phyloP scores from a whole-genome alignment of 2,797 vertebrate species.

The Lophius americanus region DNA sequence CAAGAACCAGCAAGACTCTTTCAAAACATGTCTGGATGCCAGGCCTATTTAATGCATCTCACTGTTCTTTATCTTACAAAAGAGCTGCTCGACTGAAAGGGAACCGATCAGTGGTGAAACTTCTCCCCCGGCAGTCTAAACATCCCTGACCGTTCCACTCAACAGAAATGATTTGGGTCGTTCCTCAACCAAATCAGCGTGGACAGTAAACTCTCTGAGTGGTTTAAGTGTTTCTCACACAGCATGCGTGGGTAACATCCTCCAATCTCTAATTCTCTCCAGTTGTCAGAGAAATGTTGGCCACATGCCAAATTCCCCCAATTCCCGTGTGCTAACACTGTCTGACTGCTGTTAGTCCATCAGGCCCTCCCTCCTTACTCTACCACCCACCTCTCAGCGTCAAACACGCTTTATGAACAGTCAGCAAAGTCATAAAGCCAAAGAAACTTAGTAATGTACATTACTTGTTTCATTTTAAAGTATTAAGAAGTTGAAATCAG shows the following conservation, averaged over 20 bases:
- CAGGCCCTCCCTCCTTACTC: neutral
- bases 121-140: constrained; percentile 30
- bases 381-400: constrained; percentile 21
- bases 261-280: constrained; percentile 45
- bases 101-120: constrained; percentile 44
- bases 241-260: constrained; percentile 52
- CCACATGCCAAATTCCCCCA: constrained; percentile 55
- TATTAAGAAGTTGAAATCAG: constrained; percentile 25
- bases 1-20: constrained; percentile 23
- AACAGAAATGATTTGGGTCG: constrained; percentile 26
- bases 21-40: constrained; percentile 14
- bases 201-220: constrained; percentile 41
- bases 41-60: constrained; percentile 6
- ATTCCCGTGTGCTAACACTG: constrained; percentile 59
- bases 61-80: constrained; percentile 16
- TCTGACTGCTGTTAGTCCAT: constrained; percentile 58
- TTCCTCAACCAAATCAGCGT: constrained; percentile 41
- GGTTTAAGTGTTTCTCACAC: constrained; percentile 53
- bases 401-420: constrained; percentile 56
- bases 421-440: constrained; percentile 35
- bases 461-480: constrained; percentile 15
- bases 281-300: constrained; percentile 23
- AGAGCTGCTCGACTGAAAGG: constrained; percentile 17
- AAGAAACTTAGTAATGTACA: constrained; percentile 38
- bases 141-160: constrained; percentile 37